Evolutionary conservation across 2,113 vertebrate species (phyloP), one percentile per base, ranked within the genome.

Genomic region (Paramormyrops kingsleyae): DNA sequence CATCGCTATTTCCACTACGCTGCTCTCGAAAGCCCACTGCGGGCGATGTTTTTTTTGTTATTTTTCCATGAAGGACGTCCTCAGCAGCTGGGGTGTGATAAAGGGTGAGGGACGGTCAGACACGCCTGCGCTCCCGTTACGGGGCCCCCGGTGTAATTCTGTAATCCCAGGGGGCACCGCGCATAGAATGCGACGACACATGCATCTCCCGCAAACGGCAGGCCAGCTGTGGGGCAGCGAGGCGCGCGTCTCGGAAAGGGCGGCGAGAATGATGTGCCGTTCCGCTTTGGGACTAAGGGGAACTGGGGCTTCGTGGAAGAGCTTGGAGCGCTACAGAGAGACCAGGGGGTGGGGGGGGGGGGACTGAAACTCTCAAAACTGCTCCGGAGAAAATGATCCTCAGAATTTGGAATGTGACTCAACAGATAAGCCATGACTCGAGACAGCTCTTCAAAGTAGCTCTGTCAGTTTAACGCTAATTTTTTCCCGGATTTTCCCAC

Each of bases 101-200:
- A 15, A 42, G 47, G 83, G 90, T 46, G 39, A 53, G 89, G 84
- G 88, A 92, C 90, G 91, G 90, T 12, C 77, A 13, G 39, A 88
- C 53, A 89, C 50, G 52, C 59, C 88, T 89, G 90, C 19, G 56
- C 46, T 88, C 89, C 53, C 42, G 24, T 90, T 56, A 90, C 80
- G 90, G 89, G 89, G 59, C 88, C 74, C 50, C 50, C 10, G n/a
- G 86, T 35, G 87, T 89, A 92, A 91, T 84, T 83, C 46, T 89
- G 89, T 90, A 92, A 92, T 92, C 46, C 53, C 83, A 10, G 62
- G 70, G 87, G 46, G 88, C 91, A 90, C 74, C 89, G 90, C 89
- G 83, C 83, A 39, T 50, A 83, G 31, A 87, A 66, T 66, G 35
- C 56, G 13, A 12, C 27, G 46, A 42, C 19, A 56, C 35, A 59